Conservation (phyloP, 1,140 invertebrate genomes). For the Macrobrachium nipponense region DNA sequence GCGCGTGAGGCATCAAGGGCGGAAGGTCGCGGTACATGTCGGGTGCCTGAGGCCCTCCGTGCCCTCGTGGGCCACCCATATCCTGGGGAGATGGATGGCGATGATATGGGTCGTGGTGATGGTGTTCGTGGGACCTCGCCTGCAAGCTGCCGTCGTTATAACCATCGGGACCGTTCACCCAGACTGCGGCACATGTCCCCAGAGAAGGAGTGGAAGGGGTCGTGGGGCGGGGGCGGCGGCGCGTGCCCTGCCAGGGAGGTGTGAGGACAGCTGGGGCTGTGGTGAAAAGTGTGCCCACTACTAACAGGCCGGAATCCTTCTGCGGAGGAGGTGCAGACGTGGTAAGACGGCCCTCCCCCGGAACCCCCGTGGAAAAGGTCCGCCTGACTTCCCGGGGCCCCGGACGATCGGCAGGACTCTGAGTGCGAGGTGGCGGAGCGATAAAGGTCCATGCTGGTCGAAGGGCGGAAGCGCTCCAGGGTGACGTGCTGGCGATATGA, state of each 20-base stretch:
- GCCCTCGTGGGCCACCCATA: slow-evolving; percentile 53
- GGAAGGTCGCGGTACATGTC: slow-evolving; percentile 63
- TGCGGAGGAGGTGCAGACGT: slow-evolving; percentile 56
- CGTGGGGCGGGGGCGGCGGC: slow-evolving; percentile 53
- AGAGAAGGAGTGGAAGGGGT: slow-evolving; percentile 62
- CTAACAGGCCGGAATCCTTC: slow-evolving; percentile 48
- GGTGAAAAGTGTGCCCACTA: slow-evolving; percentile 58
- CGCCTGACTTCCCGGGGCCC: slow-evolving; percentile 33
- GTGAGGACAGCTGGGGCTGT: slow-evolving; percentile 63
- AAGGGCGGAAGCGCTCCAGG: slow-evolving; percentile 61
- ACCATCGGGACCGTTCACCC: slow-evolving; percentile 49
- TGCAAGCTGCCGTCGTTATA: slow-evolving; percentile 63
- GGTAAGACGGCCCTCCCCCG: slow-evolving; percentile 47
- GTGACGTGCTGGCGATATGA: slow-evolving; percentile 61
- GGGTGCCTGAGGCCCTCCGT: slow-evolving; percentile 49
- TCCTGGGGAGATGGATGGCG: slow-evolving; percentile 63
- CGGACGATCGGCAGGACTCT: slow-evolving; percentile 36
- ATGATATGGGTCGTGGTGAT: slow-evolving; percentile 64
- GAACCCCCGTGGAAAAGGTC: slow-evolving; percentile 53
- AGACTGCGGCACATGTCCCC: slow-evolving; percentile 60
- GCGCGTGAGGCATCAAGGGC: slow-evolving; percentile 57
- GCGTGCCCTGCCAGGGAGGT: slow-evolving; percentile 45
- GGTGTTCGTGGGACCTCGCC: slow-evolving; percentile 35
- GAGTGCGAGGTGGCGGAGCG: slow-evolving; percentile 47
- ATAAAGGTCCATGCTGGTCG: slow-evolving; percentile 60